Evolutionary conservation across 2,113 vertebrate genomes (phyloP).

Genomic region (Tachycineta bicolor): DNA sequence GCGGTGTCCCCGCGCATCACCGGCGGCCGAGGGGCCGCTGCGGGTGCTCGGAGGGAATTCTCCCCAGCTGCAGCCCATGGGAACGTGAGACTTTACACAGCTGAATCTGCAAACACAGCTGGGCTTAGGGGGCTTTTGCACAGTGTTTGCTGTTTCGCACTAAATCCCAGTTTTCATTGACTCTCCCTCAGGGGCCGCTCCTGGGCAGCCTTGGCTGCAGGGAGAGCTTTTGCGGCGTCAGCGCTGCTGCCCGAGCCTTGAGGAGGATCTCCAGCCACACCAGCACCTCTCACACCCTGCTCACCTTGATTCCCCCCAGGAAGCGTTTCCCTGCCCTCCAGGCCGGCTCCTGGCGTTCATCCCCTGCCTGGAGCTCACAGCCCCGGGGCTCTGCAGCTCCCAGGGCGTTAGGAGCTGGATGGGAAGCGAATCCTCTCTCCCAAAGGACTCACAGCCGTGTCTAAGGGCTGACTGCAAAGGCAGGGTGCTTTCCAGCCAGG

Average conservation of each 20-base stretch:
- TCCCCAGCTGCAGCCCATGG: not conserved
- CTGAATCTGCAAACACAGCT: conserved; percentile 52
- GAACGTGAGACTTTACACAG: conserved; percentile 51
- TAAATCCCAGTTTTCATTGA: conserved; percentile 37
- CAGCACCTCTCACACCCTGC: not conserved
- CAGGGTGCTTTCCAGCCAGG: conserved; percentile 24
- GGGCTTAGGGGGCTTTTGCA: conserved; percentile 2
- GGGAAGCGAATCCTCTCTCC: not conserved
- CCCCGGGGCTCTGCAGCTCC: not conserved
- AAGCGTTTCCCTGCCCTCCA: not conserved
- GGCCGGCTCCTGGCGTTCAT: not conserved
- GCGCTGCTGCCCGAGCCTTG: not conserved
- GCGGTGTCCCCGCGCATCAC: not conserved
- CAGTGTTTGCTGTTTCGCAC: conserved; percentile 20
- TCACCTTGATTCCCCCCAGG: accelerated
- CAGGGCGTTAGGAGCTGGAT: not conserved
- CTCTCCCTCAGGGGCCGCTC: not conserved
- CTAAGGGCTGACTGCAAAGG: not conserved
- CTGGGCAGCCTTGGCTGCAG: not conserved
- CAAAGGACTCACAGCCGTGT: not conserved
- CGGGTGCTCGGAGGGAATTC: not conserved
- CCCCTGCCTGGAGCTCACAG: not conserved
- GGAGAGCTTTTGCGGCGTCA: not conserved
- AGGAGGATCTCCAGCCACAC: not conserved
- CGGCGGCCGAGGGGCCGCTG: not conserved